phyloP scores from a whole-genome alignment of 2,888 invertebrate genomes.

The Drosophila fulvimacula region DNA sequence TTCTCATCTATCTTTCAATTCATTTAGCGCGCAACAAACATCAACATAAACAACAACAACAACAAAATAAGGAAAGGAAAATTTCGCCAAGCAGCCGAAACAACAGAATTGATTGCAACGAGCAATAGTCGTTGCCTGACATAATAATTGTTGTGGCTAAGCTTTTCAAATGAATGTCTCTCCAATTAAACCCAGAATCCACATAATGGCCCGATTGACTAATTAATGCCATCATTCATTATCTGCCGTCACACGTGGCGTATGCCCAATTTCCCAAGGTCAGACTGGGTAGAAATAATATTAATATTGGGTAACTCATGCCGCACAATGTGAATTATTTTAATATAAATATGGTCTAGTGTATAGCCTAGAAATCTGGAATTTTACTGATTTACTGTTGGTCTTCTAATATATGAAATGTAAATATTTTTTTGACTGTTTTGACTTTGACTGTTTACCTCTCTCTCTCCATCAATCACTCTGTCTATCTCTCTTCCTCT shows the following conservation, averaged over 20 bases:
- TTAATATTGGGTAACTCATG: neutral
- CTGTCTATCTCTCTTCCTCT: neutral
- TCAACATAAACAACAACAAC: neutral
- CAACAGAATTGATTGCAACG: constrained; percentile 32
- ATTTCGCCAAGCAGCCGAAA: constrained; percentile 8
- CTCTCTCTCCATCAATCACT: neutral
- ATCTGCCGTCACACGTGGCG: constrained; percentile 8
- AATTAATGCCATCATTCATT: constrained; percentile 32
- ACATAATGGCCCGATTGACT: constrained; percentile 21
- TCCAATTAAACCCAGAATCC: constrained; percentile 38
- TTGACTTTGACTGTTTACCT: neutral
- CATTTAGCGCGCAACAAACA: constrained; percentile 5
- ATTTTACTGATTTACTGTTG: neutral
- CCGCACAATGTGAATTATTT: too few relatives aligned
- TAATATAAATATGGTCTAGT: neutral
- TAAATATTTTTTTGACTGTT: neutral
- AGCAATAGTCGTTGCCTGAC: constrained; percentile 13
- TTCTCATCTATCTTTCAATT: neutral
- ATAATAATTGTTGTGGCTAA: constrained; percentile 16
- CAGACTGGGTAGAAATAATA: too few relatives aligned
- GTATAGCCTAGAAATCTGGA: too few relatives aligned
- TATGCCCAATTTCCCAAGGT: constrained; percentile 20
- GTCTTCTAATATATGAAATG: too few relatives aligned
- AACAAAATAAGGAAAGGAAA: neutral
- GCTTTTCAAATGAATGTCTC: constrained; percentile 25